Conservation (phyloP, 2,888 invertebrate genomes). For the Carcina quercana region DNA sequence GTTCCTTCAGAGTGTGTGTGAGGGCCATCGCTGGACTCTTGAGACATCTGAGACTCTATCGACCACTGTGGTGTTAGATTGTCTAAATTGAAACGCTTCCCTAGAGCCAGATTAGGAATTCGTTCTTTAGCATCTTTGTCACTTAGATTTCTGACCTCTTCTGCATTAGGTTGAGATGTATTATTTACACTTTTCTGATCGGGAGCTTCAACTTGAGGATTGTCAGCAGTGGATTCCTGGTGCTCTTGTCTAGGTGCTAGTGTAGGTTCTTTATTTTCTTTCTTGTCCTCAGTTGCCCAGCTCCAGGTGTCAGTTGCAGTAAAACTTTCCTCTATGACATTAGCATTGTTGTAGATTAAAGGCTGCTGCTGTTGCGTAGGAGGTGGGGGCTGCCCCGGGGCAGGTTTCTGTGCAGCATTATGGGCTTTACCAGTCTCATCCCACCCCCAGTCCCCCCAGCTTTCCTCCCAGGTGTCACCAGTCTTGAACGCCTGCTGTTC, state of each 20-base stretch:
- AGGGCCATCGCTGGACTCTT: slow-evolving; percentile 77
- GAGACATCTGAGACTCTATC: slow-evolving; percentile 78
- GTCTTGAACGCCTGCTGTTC: no score
- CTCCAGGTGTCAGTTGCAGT: slow-evolving; percentile 74
- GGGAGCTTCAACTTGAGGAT: slow-evolving; percentile 21
- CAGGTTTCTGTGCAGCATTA: slow-evolving; percentile 21
- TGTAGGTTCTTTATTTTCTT: slow-evolving; percentile 27
- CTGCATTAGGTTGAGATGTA: slow-evolving; percentile 24
- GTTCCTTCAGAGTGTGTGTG: slow-evolving; percentile 76
- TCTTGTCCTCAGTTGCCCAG: slow-evolving; percentile 74
- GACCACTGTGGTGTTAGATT: slow-evolving; percentile 77
- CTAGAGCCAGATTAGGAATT: slow-evolving; percentile 59
- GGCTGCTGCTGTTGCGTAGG: slow-evolving; percentile 17
- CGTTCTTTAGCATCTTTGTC: slow-evolving; percentile 56
- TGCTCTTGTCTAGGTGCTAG: slow-evolving; percentile 19
- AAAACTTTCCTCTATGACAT: slow-evolving; percentile 75
- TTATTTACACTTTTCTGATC: slow-evolving; percentile 25
- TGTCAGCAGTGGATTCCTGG: slow-evolving; percentile 20
- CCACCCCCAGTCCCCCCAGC: slow-evolving; percentile 79
- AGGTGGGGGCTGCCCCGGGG: slow-evolving; percentile 13
- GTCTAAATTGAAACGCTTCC: slow-evolving; percentile 55
- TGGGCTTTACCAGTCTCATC: slow-evolving; percentile 65
- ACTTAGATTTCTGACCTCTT: slow-evolving; percentile 49
- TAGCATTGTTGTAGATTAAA: slow-evolving; percentile 55
- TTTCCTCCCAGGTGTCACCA: slow-evolving; percentile 58